Conservation (phyloP, 2,113 vertebrate genomes). For the Atherinomorus stipes region DNA sequence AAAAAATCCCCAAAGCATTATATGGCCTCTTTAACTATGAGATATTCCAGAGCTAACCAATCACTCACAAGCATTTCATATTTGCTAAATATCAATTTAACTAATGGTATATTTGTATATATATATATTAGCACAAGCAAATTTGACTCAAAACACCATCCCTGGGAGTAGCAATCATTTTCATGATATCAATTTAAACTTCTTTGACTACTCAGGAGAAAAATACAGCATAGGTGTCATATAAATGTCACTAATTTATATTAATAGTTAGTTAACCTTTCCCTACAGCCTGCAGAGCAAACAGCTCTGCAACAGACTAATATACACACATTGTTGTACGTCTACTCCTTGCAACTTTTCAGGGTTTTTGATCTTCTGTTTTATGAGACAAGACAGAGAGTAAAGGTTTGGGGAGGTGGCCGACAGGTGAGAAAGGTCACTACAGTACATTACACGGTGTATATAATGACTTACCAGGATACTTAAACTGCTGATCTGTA, state of each 20-base stretch:
- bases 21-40: no score
- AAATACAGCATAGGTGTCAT: conserved; percentile 13
- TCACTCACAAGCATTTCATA: no score
- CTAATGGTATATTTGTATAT: no score
- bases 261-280: conserved; percentile 55
- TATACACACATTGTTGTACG: not conserved
- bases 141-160: no score
- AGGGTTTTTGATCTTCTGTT: conserved; percentile 14
- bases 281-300: conserved; percentile 41
- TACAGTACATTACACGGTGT: conserved; percentile 26
- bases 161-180: no score
- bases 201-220: conserved; percentile 17
- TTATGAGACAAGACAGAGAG: conserved; percentile 1
- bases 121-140: no score
- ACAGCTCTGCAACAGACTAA: conserved; percentile 32
- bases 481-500: conserved; percentile 45
- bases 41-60: no score
- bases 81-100: no score
- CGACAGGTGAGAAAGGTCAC: conserved; percentile 10
- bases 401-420: conserved; percentile 4
- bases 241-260: conserved; percentile 39
- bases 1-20: no score
- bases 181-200: not conserved
- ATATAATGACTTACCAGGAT: conserved; percentile 35
- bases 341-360: not conserved